These are phyloP conservation scores for Neosalanx taihuensis DNA, from an alignment of 2,797 vertebrate species.

Conservation along the genomic window DNA sequence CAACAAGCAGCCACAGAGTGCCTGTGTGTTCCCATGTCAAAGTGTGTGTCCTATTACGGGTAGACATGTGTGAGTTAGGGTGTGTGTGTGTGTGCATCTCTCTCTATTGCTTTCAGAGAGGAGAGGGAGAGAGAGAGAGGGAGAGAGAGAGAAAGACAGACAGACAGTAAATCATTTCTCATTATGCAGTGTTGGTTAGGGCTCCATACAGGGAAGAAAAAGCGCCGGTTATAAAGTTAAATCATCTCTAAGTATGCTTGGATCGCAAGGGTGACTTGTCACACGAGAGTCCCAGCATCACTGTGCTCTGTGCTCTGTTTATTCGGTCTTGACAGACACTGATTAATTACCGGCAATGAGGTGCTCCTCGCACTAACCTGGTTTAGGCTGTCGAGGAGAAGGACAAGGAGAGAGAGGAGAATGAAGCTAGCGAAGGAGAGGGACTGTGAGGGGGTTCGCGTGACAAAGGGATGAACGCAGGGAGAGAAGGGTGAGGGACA, in stretches of 20 bases:
- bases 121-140: no score
- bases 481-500: background rate
- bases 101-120: no score
- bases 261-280: background rate
- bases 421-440: no score
- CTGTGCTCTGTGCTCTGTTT: background rate
- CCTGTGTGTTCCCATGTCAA: background rate
- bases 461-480: background rate
- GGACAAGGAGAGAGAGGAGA: background rate
- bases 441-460: no score
- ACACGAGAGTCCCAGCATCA: background rate
- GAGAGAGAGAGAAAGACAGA: background rate
- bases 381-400: background rate
- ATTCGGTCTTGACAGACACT: background rate
- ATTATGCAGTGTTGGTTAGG: background rate
- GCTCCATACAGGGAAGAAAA: background rate
- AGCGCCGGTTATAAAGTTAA: background rate
- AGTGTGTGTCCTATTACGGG: background rate
- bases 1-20: conserved; percentile 24
- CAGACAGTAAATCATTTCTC: background rate
- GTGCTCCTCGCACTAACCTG: background rate
- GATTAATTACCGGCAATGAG: background rate
- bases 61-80: no score
- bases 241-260: background rate
- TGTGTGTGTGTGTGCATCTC: background rate